Percentiles rank a stretch among this genome's conserved stretches.
phyloP scores from a whole-genome alignment of 2,888 invertebrate genomes.

The Sarcophaga carnaria region DNA sequence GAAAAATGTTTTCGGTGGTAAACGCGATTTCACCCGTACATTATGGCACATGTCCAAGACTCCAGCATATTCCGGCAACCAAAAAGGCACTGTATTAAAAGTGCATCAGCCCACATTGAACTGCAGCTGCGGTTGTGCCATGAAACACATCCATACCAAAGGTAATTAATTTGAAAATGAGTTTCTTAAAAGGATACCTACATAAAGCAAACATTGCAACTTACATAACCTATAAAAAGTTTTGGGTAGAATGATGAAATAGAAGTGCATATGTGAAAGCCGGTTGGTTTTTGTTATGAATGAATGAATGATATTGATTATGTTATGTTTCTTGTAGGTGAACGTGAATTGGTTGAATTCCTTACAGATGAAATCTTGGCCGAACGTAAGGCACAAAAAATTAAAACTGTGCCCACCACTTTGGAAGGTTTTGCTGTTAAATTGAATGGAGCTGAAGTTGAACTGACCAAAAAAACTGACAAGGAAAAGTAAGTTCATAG shows the following conservation, averaged over 20 bases:
- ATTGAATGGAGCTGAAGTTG: slow-evolving; percentile 92
- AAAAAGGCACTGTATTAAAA: slow-evolving; percentile 79
- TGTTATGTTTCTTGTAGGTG: slow-evolving; percentile 84
- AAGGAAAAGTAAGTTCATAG: slow-evolving; percentile 83
- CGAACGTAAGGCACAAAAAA: slow-evolving; percentile 92
- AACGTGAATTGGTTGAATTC: slow-evolving; percentile 94
- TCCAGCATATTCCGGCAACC: slow-evolving; percentile 75
- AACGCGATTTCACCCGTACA: slow-evolving; percentile 87
- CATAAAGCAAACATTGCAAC: slow-evolving; percentile 30
- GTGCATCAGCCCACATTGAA: slow-evolving; percentile 85
- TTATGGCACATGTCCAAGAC: slow-evolving; percentile 88
- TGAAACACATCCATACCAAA: slow-evolving; percentile 88
- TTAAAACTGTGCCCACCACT: slow-evolving; percentile 88
- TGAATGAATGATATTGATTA: no score
- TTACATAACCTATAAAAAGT: slow-evolving; percentile 78
- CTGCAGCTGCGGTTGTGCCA: slow-evolving; percentile 87
- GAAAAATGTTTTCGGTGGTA: slow-evolving; percentile 79
- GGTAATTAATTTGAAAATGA: slow-evolving; percentile 82
- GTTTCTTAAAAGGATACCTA: background rate
- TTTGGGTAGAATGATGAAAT: slow-evolving; percentile 33
- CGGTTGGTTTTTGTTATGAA: slow-evolving; percentile 33
- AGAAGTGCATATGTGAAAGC: slow-evolving; percentile 31
- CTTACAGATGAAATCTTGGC: slow-evolving; percentile 96
- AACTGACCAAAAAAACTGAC: slow-evolving; percentile 87
- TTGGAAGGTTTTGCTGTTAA: slow-evolving; percentile 92